Percentiles rank a stretch among this genome's conserved stretches.
Conservation (phyloP, 2,888 invertebrate genomes). For the Gandaritis pyraliata region DNA sequence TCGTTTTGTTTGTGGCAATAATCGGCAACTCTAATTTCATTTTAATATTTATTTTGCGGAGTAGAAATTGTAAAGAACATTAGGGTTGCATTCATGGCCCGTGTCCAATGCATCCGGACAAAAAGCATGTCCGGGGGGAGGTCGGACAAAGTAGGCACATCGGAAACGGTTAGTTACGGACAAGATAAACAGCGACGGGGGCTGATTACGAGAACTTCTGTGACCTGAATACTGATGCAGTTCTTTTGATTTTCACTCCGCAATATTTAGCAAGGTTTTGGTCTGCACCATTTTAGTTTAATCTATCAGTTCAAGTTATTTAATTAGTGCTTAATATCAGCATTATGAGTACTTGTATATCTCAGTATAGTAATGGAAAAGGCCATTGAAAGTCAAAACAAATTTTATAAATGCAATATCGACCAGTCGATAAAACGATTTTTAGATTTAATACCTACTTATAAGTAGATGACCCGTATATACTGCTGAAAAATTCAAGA, state of each 20-base stretch:
- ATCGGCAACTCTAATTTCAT: not conserved
- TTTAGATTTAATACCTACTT: too few relatives aligned
- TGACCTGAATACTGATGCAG: conserved; percentile 46
- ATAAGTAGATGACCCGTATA: too few relatives aligned
- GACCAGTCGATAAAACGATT: too few relatives aligned
- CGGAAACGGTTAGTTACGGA: conserved; percentile 61
- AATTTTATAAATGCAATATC: too few relatives aligned
- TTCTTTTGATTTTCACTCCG: conserved; percentile 1
- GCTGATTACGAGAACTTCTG: conserved; percentile 49
- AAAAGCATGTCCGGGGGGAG: conserved; percentile 50
- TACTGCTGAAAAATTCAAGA: too few relatives aligned
- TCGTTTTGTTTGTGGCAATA: too few relatives aligned
- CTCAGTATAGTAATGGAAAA: too few relatives aligned
- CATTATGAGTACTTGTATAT: too few relatives aligned
- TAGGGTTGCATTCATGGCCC: conserved; percentile 25
- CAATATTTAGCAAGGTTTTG: not conserved
- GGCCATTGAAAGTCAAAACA: too few relatives aligned
- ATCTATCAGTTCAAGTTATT: too few relatives aligned
- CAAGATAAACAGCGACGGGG: conserved; percentile 53
- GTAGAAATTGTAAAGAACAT: conserved; percentile 3
- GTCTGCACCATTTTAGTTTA: not conserved
- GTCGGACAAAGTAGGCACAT: conserved; percentile 44
- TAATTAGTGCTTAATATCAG: too few relatives aligned
- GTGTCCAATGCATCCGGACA: conserved; percentile 37
- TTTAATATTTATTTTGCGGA: not conserved